A percentile compares a stretch with the other conserved stretches of the same genome.
phyloP scores from a whole-genome alignment of 2,797 vertebrate genomes.

The Aldrovandia affinis region DNA sequence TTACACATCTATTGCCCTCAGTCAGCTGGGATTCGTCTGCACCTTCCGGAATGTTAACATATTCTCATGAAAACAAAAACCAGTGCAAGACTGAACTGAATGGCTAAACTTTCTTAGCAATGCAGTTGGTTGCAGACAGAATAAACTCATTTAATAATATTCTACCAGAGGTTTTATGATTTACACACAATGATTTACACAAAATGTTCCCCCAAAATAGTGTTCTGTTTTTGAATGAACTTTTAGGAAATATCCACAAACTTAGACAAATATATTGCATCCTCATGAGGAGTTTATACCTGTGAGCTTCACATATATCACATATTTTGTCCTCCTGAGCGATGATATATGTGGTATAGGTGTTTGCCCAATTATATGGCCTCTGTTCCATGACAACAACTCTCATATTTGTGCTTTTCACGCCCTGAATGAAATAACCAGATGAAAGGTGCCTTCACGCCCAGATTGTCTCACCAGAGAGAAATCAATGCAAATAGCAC shows the following conservation, averaged over 20 bases:
- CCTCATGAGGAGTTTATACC: not conserved
- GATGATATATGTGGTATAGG: not conserved
- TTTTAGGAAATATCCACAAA: not conserved
- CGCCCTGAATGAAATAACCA: slow-evolving; percentile 6
- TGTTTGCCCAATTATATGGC: not conserved
- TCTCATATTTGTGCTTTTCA: not conserved
- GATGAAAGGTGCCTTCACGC: slow-evolving; percentile 21
- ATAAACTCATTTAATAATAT: not conserved
- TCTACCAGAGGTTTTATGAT: not conserved
- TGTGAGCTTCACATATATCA: not conserved
- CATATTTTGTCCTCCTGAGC: not conserved
- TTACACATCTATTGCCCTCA: slow-evolving; percentile 1
- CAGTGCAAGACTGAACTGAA: slow-evolving; percentile 1
- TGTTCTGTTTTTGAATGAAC: not conserved
- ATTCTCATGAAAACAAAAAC: slow-evolving; percentile 15
- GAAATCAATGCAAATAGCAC: slow-evolving; percentile 19
- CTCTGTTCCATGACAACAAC: not conserved
- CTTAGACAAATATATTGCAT: not conserved
- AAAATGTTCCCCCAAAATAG: not conserved
- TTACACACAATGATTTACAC: not conserved
- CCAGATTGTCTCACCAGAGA: slow-evolving; percentile 27
- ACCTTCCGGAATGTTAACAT: slow-evolving; percentile 33
- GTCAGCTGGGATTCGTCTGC: slow-evolving; percentile 26
- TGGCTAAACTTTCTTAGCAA: not conserved
- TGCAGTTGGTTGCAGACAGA: not conserved